Evolutionary conservation across 1,140 invertebrate species (phyloP).

Genomic region (Andrena cerasifolii): DNA sequence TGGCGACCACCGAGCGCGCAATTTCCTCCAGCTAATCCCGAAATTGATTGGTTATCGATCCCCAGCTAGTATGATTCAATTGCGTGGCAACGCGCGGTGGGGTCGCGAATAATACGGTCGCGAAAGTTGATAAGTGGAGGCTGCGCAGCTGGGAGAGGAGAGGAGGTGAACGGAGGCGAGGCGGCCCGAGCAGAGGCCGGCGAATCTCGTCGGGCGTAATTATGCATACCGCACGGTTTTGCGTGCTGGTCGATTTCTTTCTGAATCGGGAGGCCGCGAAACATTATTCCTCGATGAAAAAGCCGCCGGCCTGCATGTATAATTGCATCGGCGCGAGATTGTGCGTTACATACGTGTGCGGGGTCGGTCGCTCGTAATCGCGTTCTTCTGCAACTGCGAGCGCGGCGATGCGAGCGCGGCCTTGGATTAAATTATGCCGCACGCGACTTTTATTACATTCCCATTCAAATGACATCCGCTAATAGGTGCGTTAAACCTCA

Average conservation of each 20-base stretch:
- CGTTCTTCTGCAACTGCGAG: constrained; percentile 45
- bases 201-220: constrained; percentile 33
- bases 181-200: constrained; percentile 1
- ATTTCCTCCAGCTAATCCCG: constrained; percentile 5
- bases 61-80: background rate
- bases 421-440: constrained; percentile 68
- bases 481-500: constrained; percentile 58
- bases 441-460: constrained; percentile 67
- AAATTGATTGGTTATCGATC: background rate
- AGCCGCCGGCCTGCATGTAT: background rate
- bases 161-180: background rate
- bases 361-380: constrained; percentile 25
- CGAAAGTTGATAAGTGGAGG: constrained; percentile 6
- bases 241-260: constrained; percentile 12
- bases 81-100: background rate
- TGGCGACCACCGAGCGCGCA: background rate
- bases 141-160: background rate
- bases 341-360: too few species aligned
- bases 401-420: constrained; percentile 42
- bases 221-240: constrained; percentile 30
- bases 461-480: constrained; percentile 65
- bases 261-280: constrained; percentile 9
- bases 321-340: constrained; percentile 28
- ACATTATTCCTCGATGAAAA: constrained; percentile 28
- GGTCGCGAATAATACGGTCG: background rate